phyloP scores from a whole-genome alignment of 2,113 vertebrate genomes.

The Cyanocitta stelleri region DNA sequence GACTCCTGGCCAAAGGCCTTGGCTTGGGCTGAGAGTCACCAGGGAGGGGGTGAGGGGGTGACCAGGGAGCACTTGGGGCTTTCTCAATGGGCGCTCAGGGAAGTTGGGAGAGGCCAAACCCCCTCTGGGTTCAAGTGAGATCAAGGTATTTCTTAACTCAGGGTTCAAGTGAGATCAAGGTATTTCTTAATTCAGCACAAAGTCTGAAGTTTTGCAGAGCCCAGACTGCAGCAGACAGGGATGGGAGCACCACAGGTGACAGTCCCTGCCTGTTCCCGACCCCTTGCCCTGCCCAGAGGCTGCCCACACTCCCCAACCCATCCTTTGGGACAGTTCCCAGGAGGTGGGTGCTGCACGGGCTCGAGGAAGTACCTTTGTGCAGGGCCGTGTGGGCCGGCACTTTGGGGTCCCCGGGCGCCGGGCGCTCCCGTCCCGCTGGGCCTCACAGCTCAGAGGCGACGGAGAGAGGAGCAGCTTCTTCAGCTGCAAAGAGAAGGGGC shows the following conservation, averaged over 20 bases:
- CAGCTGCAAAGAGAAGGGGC: conserved; percentile 72
- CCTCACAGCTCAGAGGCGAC: conserved; percentile 75
- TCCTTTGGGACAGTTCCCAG: neutral
- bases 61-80: neutral
- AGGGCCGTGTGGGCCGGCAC: conserved; percentile 74
- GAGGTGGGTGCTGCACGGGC: neutral
- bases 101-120: neutral
- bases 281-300: neutral
- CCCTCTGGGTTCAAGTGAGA: neutral
- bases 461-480: conserved; percentile 91
- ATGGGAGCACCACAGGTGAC: fast-evolving
- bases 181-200: neutral
- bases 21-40: neutral
- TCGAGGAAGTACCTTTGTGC: conserved; percentile 77
- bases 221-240: neutral
- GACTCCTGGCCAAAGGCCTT: neutral
- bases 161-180: neutral
- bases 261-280: neutral
- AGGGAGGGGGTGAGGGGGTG: fast-evolving
- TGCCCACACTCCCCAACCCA: neutral
- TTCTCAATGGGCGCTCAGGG: neutral
- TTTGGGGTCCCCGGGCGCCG: conserved; percentile 78
- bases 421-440: conserved; percentile 77
- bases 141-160: neutral
- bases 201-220: neutral